phyloP scores from a whole-genome alignment of 2,888 invertebrate species.

The Cryptops parisi region DNA sequence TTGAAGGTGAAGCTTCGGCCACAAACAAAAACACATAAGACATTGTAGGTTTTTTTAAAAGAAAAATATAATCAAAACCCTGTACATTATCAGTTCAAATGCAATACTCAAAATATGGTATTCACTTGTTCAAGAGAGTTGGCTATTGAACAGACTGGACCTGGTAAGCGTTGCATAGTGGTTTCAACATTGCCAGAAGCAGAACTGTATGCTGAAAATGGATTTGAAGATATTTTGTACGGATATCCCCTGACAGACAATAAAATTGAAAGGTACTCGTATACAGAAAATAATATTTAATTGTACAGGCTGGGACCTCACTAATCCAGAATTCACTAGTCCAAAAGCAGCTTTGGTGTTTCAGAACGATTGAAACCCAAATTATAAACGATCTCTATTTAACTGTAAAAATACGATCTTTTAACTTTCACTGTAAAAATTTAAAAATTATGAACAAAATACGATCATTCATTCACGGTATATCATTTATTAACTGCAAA shows the following conservation, averaged over 20 bases:
- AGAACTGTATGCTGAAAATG: constrained; percentile 28
- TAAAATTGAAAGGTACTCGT: constrained; percentile 23
- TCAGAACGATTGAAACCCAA: no score
- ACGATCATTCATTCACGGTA: no score
- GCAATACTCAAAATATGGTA: not conserved
- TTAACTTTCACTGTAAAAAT: no score
- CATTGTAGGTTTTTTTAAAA: constrained; percentile 23
- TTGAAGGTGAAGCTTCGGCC: constrained; percentile 28
- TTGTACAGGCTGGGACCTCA: no score
- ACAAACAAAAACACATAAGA: constrained; percentile 33
- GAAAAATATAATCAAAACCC: not conserved
- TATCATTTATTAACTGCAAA: no score
- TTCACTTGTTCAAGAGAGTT: constrained; percentile 24
- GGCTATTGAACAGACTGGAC: constrained; percentile 27
- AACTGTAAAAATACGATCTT: no score
- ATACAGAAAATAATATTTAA: no score
- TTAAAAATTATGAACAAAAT: no score
- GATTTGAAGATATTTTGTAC: constrained; percentile 32
- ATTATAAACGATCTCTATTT: no score
- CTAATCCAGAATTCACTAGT: no score
- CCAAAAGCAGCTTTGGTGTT: no score
- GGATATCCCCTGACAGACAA: constrained; percentile 27
- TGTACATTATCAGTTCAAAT: not conserved
- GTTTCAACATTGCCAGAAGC: constrained; percentile 31
- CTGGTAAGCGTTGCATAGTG: constrained; percentile 26